Evolutionary conservation across 2,113 vertebrate species (phyloP).

Genomic region (Orthonyx spaldingii): DNA sequence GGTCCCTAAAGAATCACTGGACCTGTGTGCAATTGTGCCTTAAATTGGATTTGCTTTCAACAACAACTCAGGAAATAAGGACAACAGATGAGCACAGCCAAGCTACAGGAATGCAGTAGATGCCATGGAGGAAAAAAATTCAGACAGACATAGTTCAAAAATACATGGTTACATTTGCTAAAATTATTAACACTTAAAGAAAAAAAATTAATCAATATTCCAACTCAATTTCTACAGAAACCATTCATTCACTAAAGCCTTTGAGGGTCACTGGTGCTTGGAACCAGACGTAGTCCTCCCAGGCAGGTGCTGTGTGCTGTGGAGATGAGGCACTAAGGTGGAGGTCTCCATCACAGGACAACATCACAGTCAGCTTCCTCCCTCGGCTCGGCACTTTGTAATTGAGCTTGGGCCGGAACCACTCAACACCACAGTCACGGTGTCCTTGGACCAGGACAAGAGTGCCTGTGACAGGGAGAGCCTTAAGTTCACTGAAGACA

Average conservation of each 20-base stretch:
- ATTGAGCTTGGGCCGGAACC: conserved; percentile 91
- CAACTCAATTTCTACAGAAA: not conserved
- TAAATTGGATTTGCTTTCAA: not conserved
- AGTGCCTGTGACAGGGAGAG: conserved; percentile 78
- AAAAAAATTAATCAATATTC: not conserved
- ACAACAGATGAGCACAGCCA: not conserved
- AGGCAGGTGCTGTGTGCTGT: not conserved
- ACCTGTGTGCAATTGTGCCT: not conserved
- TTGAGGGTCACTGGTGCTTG: conserved; percentile 88
- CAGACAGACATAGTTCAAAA: not conserved
- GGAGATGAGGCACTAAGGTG: not conserved
- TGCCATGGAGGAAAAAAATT: not conserved
- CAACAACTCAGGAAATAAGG: not conserved
- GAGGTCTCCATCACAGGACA: conserved; percentile 73
- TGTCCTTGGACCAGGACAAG: conserved; percentile 84
- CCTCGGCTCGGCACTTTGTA: conserved; percentile 84
- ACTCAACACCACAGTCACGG: conserved; percentile 85
- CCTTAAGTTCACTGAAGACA: conserved; percentile 84
- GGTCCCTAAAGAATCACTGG: not conserved
- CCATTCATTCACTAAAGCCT: conserved; percentile 79
- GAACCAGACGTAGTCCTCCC: conserved; percentile 92
- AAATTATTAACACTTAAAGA: not conserved
- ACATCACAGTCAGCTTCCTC: conserved; percentile 77
- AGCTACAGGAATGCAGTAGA: not conserved
- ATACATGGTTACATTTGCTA: not conserved